These are phyloP conservation scores for Morinoia aosen DNA, from an alignment of 2,888 invertebrate species.

Conservation along the genomic window DNA sequence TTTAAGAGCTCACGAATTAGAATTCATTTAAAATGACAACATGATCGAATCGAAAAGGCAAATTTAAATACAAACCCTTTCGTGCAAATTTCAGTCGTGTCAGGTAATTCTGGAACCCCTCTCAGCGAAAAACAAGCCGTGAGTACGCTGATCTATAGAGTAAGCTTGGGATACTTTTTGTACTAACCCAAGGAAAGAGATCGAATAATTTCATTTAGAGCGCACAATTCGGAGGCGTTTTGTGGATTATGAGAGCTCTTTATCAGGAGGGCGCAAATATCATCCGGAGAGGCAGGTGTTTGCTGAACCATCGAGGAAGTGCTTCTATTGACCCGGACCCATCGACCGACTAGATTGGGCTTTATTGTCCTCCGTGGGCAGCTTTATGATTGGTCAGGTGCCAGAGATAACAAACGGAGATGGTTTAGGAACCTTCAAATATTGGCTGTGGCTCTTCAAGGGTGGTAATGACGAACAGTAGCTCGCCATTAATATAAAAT, in stretches of 20 bases:
- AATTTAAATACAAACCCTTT: too few relatives aligned
- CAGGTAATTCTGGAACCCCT: too few relatives aligned
- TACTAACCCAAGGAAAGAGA: neutral
- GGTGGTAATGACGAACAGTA: neutral
- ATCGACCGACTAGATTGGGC: neutral
- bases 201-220: neutral
- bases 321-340: neutral
- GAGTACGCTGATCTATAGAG: neutral
- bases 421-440: neutral
- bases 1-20: too few relatives aligned
- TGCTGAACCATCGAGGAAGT: neutral
- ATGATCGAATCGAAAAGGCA: too few relatives aligned
- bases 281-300: neutral
- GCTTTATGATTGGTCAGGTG: conserved; percentile 9
- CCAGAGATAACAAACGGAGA: neutral
- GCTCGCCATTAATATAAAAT: too few relatives aligned
- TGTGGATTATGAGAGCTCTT: neutral
- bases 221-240: neutral
- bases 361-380: neutral
- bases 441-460: neutral
- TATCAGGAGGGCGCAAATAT: neutral
- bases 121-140: neutral
- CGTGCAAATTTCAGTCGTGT: too few relatives aligned
- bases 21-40: too few relatives aligned
- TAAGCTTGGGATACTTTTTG: neutral